Base-by-base conservation (phyloP, 2,888 invertebrate species). In the Oscheius sp. region DNA sequence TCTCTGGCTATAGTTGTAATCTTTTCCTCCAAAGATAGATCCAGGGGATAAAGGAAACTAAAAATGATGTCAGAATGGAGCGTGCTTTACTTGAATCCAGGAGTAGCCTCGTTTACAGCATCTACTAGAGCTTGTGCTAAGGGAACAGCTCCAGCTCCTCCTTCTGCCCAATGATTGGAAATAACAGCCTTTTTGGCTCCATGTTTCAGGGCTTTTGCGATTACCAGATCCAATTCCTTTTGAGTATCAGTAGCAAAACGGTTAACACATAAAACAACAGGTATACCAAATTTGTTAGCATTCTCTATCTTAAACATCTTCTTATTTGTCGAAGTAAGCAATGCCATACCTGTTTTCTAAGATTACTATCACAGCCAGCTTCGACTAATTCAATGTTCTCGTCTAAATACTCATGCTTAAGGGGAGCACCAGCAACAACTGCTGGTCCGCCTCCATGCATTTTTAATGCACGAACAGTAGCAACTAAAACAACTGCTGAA, bases 391-490 rank as follows among this genome's bases (percentile, higher is more conserved):
- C 92, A 71, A 96, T 87, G 87, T 97, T 95, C 90, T 90, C 89
- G 71, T 90, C 90, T 0, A 91, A 89, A 86, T 98, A 98, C 81
- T 92, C 94, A 46, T 91, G 90, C 73, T 93, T 91, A 0, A 96
- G 89, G 0, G 93, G 92, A 31, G 79, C 73, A n/a, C 81, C 81
- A 10, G 89, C 91, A 0, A 91, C 90, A 10, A 97, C 95, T 0
- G 92, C 87, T 0, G 96, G 95, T 0, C 96, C 98, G 53, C 97
- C 97, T 31, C 98, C 98, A 88, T 98, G 98, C 95, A 97, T 95
- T 90, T 98, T 98, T 65, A 98, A 90, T 20, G 98, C 97, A 73
- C 97, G 90, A 23, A 97, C 91, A 0, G 97, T 96, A 0, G 93
- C 91, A 42, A 98, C 97, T 48, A 98, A 89, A 0, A 98, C 95